Evolutionary conservation across 2,797 vertebrate genomes (phyloP).

Genomic region (Thalassophryne amazonica): DNA sequence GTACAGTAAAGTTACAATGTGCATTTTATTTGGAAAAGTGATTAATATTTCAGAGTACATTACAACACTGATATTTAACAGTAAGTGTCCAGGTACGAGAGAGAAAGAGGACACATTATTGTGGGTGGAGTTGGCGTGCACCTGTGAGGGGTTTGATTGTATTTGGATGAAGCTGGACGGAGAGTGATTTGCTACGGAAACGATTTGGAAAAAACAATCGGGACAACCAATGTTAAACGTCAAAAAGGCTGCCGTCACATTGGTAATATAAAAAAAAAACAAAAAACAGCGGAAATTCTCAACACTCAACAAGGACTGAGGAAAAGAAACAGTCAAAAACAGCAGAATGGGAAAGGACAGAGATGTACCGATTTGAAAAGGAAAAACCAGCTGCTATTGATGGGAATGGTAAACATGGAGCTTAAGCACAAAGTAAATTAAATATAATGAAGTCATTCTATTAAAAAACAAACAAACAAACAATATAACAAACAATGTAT

Average conservation of each 20-base stretch:
- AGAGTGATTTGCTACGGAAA: constrained; percentile 38
- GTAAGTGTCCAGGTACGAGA: constrained; percentile 35
- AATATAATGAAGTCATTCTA: constrained; percentile 9
- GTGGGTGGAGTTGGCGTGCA: constrained; percentile 30
- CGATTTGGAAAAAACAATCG: constrained; percentile 41
- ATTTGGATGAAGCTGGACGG: constrained; percentile 41
- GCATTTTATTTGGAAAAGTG: constrained; percentile 48
- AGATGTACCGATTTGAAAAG: constrained; percentile 13
- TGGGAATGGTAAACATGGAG: not conserved
- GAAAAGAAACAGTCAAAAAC: constrained; percentile 18
- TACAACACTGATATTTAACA: constrained; percentile 55
- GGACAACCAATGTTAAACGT: constrained; percentile 35
- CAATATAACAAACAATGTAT: no score
- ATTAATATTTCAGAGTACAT: constrained; percentile 45
- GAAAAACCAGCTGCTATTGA: constrained; percentile 15
- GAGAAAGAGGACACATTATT: constrained; percentile 19
- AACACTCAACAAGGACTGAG: constrained; percentile 30
- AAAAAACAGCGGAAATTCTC: constrained; percentile 36
- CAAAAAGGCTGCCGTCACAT: no score
- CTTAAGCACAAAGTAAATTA: not conserved
- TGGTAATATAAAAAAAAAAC: constrained; percentile 28
- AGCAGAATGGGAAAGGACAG: constrained; percentile 16
- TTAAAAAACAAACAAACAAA: constrained; percentile 11
- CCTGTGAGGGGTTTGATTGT: constrained; percentile 17
- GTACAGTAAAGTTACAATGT: constrained; percentile 65